phyloP scores from a whole-genome alignment of 2,888 invertebrate species.

The Papilio protenor region DNA sequence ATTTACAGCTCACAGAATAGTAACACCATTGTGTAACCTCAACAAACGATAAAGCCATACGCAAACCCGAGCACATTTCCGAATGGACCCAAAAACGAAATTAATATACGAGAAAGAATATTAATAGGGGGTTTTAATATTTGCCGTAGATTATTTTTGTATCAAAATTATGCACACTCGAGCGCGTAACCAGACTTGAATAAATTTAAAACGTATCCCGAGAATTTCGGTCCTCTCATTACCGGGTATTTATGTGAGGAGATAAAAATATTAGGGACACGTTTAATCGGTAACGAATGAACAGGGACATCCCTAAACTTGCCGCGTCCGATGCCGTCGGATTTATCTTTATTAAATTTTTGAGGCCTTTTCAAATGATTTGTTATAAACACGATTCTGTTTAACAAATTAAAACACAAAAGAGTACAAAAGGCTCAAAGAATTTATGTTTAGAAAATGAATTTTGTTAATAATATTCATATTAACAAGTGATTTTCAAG shows the following conservation, averaged over 20 bases:
- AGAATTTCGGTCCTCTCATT: slow-evolving; percentile 81
- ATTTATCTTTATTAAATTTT: slow-evolving; percentile 42
- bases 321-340: slow-evolving; percentile 43
- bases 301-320: slow-evolving; percentile 59
- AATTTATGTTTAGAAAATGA: too few relatives aligned
- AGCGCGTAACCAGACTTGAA: slow-evolving; percentile 75
- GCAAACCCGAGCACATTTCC: slow-evolving; percentile 41
- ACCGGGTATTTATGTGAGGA: slow-evolving; percentile 81
- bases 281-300: slow-evolving; percentile 81
- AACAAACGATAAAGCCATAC: slow-evolving; percentile 41
- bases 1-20: neutral
- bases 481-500: too few relatives aligned
- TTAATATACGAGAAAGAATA: slow-evolving; percentile 53
- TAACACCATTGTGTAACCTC: slow-evolving; percentile 30
- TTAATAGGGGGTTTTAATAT: slow-evolving; percentile 76
- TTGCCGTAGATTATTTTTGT: slow-evolving; percentile 79
- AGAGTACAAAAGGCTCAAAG: too few relatives aligned
- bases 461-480: too few relatives aligned
- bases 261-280: slow-evolving; percentile 84
- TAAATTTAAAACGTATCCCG: slow-evolving; percentile 77
- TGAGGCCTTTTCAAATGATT: slow-evolving; percentile 14
- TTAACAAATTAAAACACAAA: neutral
- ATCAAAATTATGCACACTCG: slow-evolving; percentile 83
- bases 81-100: slow-evolving; percentile 44
- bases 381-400: too few relatives aligned